A percentile compares a stretch with the other conserved stretches of the same genome.
Conservation (phyloP, 64 coral and sea anemone species). For the Porites australiensis region DNA sequence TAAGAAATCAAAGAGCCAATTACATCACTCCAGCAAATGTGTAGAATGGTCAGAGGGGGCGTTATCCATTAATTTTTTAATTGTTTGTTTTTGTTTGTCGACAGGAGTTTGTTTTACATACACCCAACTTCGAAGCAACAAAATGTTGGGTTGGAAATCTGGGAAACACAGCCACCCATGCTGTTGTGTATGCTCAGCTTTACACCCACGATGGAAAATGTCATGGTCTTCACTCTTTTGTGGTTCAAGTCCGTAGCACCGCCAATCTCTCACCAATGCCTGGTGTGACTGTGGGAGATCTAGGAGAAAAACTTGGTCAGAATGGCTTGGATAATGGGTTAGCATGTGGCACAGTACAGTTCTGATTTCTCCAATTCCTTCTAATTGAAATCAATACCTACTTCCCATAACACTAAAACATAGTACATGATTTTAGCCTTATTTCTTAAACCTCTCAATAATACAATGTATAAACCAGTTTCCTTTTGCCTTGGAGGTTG, state of each 20-base stretch:
- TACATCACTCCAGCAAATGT: too few species aligned
- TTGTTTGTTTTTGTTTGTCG: not conserved
- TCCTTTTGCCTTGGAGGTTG: too few species aligned
- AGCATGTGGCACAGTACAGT: not conserved
- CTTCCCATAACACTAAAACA: too few species aligned
- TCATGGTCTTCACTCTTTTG: constrained; percentile 93
- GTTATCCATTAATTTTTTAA: not conserved
- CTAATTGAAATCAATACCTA: too few species aligned
- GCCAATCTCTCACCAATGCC: constrained; percentile 83
- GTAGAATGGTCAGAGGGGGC: too few species aligned
- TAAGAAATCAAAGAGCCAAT: too few species aligned
- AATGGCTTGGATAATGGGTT: constrained; percentile 98
- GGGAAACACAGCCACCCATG: constrained; percentile 92
- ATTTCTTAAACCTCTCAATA: too few species aligned
- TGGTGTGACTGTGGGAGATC: constrained; percentile 92
- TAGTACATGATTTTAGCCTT: too few species aligned
- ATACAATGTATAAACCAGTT: too few species aligned
- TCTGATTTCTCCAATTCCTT: too few species aligned
- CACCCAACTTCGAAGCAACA: constrained; percentile 89
- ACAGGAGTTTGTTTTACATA: constrained; percentile 92
- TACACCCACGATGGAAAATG: constrained; percentile 91
- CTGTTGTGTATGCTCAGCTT: constrained; percentile 93
- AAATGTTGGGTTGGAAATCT: constrained; percentile 99
- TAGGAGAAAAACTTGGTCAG: constrained; percentile 95
- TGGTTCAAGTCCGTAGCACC: constrained; percentile 86